Evolutionary conservation across 2,888 invertebrate species (phyloP).

Genomic region (Drosophila siamana): DNA sequence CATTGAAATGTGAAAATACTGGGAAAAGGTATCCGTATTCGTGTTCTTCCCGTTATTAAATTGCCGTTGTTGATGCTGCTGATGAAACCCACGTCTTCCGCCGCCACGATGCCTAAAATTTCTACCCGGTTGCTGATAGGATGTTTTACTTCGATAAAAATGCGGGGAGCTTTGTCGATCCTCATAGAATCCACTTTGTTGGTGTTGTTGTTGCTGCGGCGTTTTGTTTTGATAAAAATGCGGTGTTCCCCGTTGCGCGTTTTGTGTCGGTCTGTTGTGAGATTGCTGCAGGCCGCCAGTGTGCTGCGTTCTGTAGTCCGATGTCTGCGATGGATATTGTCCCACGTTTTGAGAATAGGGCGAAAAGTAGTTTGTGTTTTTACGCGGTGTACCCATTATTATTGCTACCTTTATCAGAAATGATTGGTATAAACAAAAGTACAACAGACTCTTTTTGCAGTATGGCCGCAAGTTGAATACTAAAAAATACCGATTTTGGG

Average conservation of each 20-base stretch:
- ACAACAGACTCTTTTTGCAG: neutral
- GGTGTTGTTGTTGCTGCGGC: constrained; percentile 41
- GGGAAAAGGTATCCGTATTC: constrained; percentile 24
- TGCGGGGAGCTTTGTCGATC: constrained; percentile 44
- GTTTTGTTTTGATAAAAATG: constrained; percentile 62
- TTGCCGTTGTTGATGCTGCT: constrained; percentile 22
- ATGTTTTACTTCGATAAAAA: constrained; percentile 44
- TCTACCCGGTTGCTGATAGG: constrained; percentile 35
- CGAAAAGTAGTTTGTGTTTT: constrained; percentile 62
- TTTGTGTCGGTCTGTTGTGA: neutral
- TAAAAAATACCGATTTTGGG: constrained; percentile 16
- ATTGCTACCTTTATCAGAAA: neutral
- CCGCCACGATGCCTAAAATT: constrained; percentile 54
- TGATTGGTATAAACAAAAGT: constrained; percentile 43
- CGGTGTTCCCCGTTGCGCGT: constrained; percentile 21
- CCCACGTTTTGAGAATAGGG: constrained; percentile 70
- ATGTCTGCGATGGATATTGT: constrained; percentile 83
- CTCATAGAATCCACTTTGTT: constrained; percentile 34
- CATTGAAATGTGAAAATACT: constrained; percentile 83
- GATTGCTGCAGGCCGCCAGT: constrained; percentile 63
- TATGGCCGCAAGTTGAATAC: constrained; percentile 13
- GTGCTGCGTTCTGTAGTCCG: constrained; percentile 78
- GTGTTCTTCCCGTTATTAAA: constrained; percentile 10
- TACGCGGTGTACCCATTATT: constrained; percentile 74
- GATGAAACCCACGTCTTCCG: constrained; percentile 25